Evolutionary conservation across 2,888 invertebrate genomes (phyloP).

Genomic region (Epinotia ramella): DNA sequence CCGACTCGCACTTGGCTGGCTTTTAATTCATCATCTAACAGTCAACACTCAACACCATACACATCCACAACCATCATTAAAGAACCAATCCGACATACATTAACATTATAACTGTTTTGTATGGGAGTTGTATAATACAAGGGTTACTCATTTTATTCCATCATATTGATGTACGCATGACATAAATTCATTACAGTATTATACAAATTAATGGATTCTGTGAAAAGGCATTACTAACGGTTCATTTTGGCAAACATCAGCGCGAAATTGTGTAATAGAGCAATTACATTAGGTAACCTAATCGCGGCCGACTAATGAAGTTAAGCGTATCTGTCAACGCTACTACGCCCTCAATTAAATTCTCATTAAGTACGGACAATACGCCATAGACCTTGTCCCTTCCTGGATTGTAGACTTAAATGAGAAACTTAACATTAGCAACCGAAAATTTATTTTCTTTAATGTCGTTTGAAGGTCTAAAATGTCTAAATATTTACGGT

Average conservation of each 20-base stretch:
- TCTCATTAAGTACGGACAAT: slow-evolving; percentile 77
- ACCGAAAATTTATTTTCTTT: background rate
- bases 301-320: slow-evolving; percentile 75
- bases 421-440: background rate
- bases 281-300: slow-evolving; percentile 81
- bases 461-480: background rate
- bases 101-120: too few relatives aligned
- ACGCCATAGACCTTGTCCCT: slow-evolving; percentile 52
- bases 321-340: slow-evolving; percentile 72
- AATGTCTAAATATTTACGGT: background rate
- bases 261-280: slow-evolving; percentile 63
- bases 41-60: too few relatives aligned
- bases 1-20: too few relatives aligned
- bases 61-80: too few relatives aligned
- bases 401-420: slow-evolving; percentile 8
- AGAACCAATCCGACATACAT: too few relatives aligned
- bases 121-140: background rate
- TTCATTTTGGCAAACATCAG: slow-evolving; percentile 49
- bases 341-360: slow-evolving; percentile 79
- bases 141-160: background rate
- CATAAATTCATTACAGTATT: background rate
- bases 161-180: background rate
- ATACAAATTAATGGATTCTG: slow-evolving; percentile 17
- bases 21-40: too few relatives aligned
- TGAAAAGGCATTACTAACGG: slow-evolving; percentile 45